phyloP scores from a whole-genome alignment of 2,888 invertebrate genomes.

The Agonopterix subpropinquella region DNA sequence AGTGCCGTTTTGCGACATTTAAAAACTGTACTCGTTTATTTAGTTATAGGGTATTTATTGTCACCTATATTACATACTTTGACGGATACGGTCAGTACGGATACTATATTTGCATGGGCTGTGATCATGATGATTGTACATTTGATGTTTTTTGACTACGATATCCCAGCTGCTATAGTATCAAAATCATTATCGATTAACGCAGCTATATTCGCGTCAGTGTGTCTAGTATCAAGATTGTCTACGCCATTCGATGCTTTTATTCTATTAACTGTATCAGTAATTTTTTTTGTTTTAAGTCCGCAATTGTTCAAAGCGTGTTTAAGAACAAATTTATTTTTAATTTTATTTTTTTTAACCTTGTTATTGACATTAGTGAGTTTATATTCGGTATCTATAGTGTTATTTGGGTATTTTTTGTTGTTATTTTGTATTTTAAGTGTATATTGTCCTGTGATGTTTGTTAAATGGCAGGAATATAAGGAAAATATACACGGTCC shows the following conservation, averaged over 20 bases:
- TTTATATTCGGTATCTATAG: conserved; percentile 74
- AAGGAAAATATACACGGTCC: conserved; percentile 97
- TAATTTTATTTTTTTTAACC: conserved; percentile 66
- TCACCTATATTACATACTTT: conserved; percentile 95
- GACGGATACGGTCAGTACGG: conserved; percentile 97
- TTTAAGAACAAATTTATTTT: conserved; percentile 73
- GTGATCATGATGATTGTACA: conserved; percentile 91
- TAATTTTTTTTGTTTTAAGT: conserved; percentile 91
- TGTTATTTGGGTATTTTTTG: conserved; percentile 78
- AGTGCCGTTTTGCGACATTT: conserved; percentile 74
- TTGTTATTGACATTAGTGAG: conserved; percentile 65
- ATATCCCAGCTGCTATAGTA: conserved; percentile 89
- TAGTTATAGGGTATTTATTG: conserved; percentile 90
- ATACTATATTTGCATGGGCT: conserved; percentile 96
- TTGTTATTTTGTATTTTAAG: conserved; percentile 78
- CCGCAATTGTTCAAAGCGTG: conserved; percentile 84
- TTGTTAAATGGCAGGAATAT: conserved; percentile 84
- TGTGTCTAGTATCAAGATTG: conserved; percentile 95
- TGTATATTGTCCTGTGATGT: conserved; percentile 83
- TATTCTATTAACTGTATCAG: conserved; percentile 90
- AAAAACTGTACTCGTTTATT: conserved; percentile 86
- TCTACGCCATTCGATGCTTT: conserved; percentile 92
- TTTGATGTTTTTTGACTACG: conserved; percentile 95
- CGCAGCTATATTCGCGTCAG: conserved; percentile 95
- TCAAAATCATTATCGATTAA: conserved; percentile 95